Base-by-base conservation (phyloP, 2,888 invertebrate species). In the Leucophora obtusa region DNA sequence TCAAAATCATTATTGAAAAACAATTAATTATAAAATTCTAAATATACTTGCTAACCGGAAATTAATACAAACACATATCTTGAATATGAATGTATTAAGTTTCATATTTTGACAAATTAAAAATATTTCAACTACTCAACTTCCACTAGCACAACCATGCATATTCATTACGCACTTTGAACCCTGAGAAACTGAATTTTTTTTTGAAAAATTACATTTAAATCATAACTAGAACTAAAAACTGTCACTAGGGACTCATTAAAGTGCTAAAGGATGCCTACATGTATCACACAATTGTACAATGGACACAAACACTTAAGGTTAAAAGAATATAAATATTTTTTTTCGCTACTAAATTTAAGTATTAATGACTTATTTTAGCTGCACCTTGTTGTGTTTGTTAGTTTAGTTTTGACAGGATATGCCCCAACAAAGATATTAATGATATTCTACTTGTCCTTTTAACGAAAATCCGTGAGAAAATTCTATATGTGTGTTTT, bases 201-300 rank as follows among this genome's bases (percentile, higher is more conserved):
- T 68, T 11, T 50, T 21, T 10, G 38, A 18, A 66, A 66, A 50
- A 62, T 14, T 50, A 69, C 63, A 62, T 60, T 53, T 38, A 60
- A 10, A 56, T 14, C 50, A 7, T 2, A 47, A 18, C 28, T 58
- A 24, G 6, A 28, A 28, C 7, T 33, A 33, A 35, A 4, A 62
- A 58, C 77, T 77, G 77, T 77, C 81, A 81, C 81, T 77, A 33
- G 81, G 81, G 81, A 81, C 60, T 74, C 77, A 74, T 81, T 81
- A 81, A 77, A 58, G 50, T 50, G 53, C 70, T 63, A 56, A 77
- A 81, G 69, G 58, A 68, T 65, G 35, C 35, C 35, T 17, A 35
- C 24, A 24, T 43, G 9, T 28, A 18, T 47, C 21, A 58, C 11
- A 17, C 24, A 43, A 8, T 15, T 9, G 47, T 3, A 18, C 11